Evolutionary conservation across 2,797 vertebrate genomes (phyloP).

Genomic region (Acropternis orthonyx): DNA sequence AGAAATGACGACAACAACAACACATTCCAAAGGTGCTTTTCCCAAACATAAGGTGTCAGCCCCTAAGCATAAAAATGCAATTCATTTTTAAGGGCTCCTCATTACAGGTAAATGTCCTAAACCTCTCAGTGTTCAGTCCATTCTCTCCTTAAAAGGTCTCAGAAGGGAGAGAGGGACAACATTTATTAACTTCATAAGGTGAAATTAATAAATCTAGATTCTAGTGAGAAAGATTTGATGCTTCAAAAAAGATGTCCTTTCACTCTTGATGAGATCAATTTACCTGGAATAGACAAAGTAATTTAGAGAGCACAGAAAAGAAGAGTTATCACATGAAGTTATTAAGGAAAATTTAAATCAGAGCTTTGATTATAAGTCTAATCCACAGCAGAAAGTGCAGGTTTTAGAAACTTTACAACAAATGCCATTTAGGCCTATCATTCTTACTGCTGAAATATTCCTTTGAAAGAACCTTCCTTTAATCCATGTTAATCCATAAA

Average conservation of each 20-base stretch:
- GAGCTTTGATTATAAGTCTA: not conserved
- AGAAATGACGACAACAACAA: not conserved
- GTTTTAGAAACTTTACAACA: not conserved
- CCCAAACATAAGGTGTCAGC: not conserved
- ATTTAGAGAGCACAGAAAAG: conserved; percentile 12
- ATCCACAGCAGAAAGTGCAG: not conserved
- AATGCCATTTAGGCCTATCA: not conserved
- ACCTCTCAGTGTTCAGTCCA: not conserved
- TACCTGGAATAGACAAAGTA: conserved; percentile 28
- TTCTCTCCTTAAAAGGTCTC: not conserved
- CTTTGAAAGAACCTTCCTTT: not conserved
- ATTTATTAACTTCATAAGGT: conserved; percentile 5
- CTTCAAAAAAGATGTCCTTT: conserved; percentile 28
- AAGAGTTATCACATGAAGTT: conserved; percentile 17
- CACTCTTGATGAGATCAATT: conserved; percentile 22
- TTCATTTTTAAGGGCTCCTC: not conserved
- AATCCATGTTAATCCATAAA: conserved; percentile 2
- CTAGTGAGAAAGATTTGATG: conserved; percentile 4
- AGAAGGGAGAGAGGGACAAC: not conserved
- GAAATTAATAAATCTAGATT: conserved; percentile 40
- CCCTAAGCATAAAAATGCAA: not conserved
- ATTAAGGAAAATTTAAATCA: conserved; percentile 19
- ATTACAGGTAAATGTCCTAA: not conserved
- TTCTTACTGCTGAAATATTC: not conserved
- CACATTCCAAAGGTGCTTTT: not conserved